Evolutionary conservation across 1,140 invertebrate genomes (phyloP).

Genomic region (Brachionus rotundiformis): DNA sequence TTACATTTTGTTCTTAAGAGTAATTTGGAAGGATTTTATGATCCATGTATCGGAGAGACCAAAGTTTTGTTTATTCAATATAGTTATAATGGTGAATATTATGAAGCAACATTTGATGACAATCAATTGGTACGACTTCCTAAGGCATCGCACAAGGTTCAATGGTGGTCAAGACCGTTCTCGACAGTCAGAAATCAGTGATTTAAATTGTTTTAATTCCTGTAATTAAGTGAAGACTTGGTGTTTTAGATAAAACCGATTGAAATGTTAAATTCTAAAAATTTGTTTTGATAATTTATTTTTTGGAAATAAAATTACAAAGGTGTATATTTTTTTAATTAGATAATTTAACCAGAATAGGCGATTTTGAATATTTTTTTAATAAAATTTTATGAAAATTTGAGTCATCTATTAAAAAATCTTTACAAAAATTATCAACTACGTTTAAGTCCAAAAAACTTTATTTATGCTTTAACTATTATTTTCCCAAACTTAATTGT

Average conservation of each 20-base stretch:
- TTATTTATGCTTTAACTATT: no score
- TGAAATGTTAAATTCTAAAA: background rate
- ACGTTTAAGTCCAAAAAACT: no score
- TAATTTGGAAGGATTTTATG: constrained; percentile 92
- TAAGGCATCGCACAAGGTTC: constrained; percentile 62
- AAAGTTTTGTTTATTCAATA: constrained; percentile 86
- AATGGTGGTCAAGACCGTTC: constrained; percentile 50
- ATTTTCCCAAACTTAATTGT: no score
- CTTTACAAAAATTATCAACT: no score
- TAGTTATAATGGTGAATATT: constrained; percentile 75
- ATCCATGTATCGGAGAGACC: constrained; percentile 87
- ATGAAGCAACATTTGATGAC: constrained; percentile 79
- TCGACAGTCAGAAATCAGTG: constrained; percentile 6
- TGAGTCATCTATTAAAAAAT: no score
- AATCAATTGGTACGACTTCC: constrained; percentile 77
- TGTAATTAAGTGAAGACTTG: background rate
- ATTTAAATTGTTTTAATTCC: background rate
- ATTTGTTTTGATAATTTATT: constrained; percentile 22
- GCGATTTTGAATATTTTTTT: no score
- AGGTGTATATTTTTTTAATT: no score
- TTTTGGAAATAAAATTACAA: background rate
- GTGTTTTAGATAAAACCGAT: background rate
- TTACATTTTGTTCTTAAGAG: constrained; percentile 70
- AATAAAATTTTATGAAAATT: no score
- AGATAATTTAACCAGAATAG: no score